Evolutionary conservation across 2,797 vertebrate species (phyloP).

Genomic region (Rhinichthys osculus): DNA sequence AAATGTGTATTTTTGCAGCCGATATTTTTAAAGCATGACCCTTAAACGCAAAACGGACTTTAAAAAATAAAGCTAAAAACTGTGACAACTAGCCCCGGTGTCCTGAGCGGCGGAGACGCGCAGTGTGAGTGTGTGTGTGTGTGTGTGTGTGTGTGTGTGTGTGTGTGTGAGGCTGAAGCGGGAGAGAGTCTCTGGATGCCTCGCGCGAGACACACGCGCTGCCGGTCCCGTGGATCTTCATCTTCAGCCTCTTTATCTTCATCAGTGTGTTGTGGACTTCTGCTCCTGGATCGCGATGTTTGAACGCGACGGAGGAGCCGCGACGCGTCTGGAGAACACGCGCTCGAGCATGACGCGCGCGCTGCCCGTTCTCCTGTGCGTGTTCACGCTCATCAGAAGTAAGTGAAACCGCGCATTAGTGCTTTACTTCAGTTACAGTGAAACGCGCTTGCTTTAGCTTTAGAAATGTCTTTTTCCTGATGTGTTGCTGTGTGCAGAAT

Average conservation of each 20-base stretch:
- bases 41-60: neutral
- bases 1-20: too few relatives aligned
- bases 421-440: neutral
- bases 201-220: too few relatives aligned
- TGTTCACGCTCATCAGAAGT: conserved; percentile 73
- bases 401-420: conserved; percentile 63
- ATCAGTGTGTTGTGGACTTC: too few relatives aligned
- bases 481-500: neutral
- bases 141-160: conserved; percentile 48
- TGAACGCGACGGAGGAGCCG: conserved; percentile 47
- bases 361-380: conserved; percentile 70
- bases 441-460: neutral
- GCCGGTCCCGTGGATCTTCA: too few relatives aligned
- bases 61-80: neutral
- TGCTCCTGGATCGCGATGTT: too few relatives aligned
- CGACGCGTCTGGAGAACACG: conserved; percentile 61
- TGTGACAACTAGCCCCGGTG: neutral
- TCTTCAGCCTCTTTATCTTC: too few relatives aligned
- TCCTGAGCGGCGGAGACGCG: neutral
- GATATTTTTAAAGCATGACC: neutral
- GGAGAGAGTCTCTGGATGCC: too few relatives aligned
- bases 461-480: neutral
- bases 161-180: neutral
- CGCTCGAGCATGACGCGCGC: conserved; percentile 73
- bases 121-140: too few relatives aligned